A percentile compares a stretch with the other conserved stretches of the same genome.
Evolutionary conservation across 2,797 vertebrate species (phyloP).

Genomic region (Etheostoma nigrum): DNA sequence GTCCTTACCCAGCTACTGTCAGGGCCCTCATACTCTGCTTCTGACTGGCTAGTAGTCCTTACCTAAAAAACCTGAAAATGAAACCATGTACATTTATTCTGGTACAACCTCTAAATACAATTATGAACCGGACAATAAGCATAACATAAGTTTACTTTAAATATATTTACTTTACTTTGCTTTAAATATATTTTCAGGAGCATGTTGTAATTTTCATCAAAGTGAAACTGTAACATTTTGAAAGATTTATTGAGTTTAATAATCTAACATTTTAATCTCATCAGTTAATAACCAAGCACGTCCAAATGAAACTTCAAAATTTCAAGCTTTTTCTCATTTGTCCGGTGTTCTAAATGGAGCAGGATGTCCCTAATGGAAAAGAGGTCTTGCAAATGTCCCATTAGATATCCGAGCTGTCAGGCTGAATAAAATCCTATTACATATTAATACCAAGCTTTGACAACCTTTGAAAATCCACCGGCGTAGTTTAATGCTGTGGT

Average conservation of each 20-base stretch:
- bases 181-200: no score
- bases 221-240: not conserved
- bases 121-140: no score
- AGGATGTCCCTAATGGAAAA: constrained; percentile 40
- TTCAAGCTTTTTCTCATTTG: constrained; percentile 23
- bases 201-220: no score
- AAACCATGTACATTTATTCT: no score
- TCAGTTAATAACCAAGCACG: not conserved
- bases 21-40: no score
- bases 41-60: no score
- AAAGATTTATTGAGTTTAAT: not conserved
- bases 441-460: constrained; percentile 19
- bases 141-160: no score
- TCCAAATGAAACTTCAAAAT: no score
- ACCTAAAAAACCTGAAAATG: no score
- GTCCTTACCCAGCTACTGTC: no score
- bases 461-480: not conserved
- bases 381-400: constrained; percentile 43
- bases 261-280: not conserved
- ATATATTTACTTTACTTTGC: no score
- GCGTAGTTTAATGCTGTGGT: constrained; percentile 9
- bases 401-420: constrained; percentile 44
- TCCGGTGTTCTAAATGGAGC: constrained; percentile 47
- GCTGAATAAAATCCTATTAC: constrained; percentile 14
- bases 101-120: no score